Conservation (phyloP, 2,797 vertebrate species). For the Alauda arvensis region DNA sequence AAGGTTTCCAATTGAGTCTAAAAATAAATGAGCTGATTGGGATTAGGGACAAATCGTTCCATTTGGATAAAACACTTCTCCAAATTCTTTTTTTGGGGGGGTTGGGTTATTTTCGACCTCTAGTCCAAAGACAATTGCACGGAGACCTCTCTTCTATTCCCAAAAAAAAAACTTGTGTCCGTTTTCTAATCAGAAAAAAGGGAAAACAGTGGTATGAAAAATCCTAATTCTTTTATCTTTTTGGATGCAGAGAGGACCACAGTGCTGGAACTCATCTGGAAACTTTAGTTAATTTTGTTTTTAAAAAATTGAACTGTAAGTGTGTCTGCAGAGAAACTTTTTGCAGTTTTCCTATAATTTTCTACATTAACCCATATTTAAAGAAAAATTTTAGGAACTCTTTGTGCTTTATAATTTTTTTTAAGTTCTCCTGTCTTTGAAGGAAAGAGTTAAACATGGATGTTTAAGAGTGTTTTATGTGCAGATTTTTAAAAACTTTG, state of each 20-base stretch:
- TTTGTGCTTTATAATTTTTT: neutral
- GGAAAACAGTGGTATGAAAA: neutral
- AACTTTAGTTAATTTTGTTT: neutral
- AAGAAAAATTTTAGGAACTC: neutral
- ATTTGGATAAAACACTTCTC: neutral
- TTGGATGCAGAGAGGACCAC: neutral
- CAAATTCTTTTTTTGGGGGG: rapidly evolving
- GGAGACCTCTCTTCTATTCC: neutral
- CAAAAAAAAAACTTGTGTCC: neutral
- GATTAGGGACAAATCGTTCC: neutral
- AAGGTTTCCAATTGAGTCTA: neutral
- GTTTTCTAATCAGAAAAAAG: neutral
- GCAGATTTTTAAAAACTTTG: neutral
- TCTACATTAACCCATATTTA: neutral
- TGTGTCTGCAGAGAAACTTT: neutral
- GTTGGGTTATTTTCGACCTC: neutral
- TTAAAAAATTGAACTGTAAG: neutral
- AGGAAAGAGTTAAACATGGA: neutral
- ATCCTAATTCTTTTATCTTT: neutral
- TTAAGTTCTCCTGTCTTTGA: neutral
- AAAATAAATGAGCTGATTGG: neutral
- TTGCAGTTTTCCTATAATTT: neutral
- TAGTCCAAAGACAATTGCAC: neutral
- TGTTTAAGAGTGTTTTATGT: neutral
- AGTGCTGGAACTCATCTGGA: neutral